Evolutionary conservation across 2,888 invertebrate genomes (phyloP).

Genomic region (Diarsia mendica): DNA sequence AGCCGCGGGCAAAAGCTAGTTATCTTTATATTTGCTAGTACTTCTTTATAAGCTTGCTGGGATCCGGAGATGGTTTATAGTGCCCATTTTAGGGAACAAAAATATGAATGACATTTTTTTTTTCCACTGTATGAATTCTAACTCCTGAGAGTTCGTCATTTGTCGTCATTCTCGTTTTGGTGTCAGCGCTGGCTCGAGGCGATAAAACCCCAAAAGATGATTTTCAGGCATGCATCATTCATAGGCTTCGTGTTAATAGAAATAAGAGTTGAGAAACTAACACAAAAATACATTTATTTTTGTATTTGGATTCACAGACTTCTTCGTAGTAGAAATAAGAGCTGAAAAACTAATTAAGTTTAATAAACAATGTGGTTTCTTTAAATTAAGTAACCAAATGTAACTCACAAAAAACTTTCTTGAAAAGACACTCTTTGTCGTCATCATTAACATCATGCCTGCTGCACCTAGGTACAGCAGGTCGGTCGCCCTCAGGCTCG

Average conservation of each 20-base stretch:
- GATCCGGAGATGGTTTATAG: neutral
- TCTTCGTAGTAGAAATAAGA: neutral
- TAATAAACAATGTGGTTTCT: neutral
- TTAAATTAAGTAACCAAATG: neutral
- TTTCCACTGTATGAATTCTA: neutral
- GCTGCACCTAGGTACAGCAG: too few species aligned
- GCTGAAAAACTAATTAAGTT: neutral
- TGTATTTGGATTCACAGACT: neutral
- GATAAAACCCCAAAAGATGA: neutral
- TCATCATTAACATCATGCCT: too few species aligned
- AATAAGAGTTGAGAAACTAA: neutral
- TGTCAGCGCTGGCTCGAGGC: neutral
- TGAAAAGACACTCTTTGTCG: neutral
- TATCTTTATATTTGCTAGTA: neutral
- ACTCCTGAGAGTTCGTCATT: neutral
- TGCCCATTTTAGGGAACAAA: neutral
- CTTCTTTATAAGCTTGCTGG: neutral
- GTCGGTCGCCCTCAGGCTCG: too few species aligned
- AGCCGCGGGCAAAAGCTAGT: too few species aligned
- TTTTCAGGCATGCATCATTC: neutral
- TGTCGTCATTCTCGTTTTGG: too few species aligned
- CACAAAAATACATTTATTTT: too few species aligned
- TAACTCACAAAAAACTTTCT: too few species aligned
- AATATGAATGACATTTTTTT: neutral
- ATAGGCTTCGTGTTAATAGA: neutral